Evolutionary conservation across 2,888 invertebrate genomes (phyloP).

Genomic region (Reticulitermes lucifugus): DNA sequence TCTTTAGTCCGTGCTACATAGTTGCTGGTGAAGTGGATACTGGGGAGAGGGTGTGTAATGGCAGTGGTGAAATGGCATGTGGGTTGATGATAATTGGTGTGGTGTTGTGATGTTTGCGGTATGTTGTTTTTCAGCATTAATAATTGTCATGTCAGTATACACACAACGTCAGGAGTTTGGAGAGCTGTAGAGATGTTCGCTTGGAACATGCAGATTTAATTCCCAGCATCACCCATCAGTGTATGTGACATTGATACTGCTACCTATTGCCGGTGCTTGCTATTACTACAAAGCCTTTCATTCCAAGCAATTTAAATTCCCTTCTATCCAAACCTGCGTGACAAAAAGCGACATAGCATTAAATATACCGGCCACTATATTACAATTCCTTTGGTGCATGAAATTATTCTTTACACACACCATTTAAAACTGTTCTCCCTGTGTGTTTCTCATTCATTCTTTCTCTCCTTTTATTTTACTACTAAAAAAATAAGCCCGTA

Average conservation of each 20-base stretch:
- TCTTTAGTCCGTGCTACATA: not conserved
- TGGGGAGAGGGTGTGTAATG: no score
- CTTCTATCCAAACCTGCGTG: constrained; percentile 38
- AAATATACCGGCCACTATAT: constrained; percentile 39
- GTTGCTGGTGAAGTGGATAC: not conserved
- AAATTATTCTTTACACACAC: constrained; percentile 53
- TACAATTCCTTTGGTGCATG: constrained; percentile 48
- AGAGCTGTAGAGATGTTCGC: not conserved
- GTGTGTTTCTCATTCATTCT: constrained; percentile 37
- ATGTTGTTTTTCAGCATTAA: constrained; percentile 19
- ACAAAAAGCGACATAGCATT: constrained; percentile 41
- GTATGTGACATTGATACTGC: not conserved
- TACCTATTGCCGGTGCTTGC: not conserved
- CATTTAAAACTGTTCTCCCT: constrained; percentile 48
- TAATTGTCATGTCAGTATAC: constrained; percentile 13
- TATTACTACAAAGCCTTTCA: constrained; percentile 16
- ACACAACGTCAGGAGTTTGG: not conserved
- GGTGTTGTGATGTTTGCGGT: not conserved
- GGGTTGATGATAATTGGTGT: constrained; percentile 7
- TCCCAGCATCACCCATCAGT: not conserved
- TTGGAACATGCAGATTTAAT: no score
- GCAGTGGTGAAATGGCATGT: no score
- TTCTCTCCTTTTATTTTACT: constrained; percentile 38
- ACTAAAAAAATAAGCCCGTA: constrained; percentile 2
- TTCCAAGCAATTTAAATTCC: constrained; percentile 41